Conservation (phyloP, 2,797 vertebrate species). For the Chrysocyon brachyurus region DNA sequence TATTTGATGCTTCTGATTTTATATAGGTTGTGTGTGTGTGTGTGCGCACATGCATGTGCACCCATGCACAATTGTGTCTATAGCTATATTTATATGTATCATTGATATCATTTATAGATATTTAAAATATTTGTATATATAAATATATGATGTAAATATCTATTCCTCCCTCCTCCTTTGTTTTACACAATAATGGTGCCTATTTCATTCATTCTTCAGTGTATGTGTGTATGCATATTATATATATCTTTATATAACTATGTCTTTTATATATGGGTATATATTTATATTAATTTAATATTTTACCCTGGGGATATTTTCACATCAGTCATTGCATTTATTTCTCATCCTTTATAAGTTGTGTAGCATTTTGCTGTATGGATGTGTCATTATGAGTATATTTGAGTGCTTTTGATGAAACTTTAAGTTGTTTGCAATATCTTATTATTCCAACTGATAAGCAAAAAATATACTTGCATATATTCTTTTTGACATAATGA, state of each 20-base stretch:
- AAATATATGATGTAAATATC: neutral
- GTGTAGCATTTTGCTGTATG: neutral
- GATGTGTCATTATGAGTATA: neutral
- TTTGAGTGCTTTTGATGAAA: neutral
- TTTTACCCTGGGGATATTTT: neutral
- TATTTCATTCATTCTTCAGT: neutral
- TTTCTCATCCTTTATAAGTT: neutral
- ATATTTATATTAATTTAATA: neutral
- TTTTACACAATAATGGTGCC: neutral
- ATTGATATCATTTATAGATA: neutral
- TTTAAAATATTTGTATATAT: neutral
- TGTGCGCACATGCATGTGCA: accelerated
- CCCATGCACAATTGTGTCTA: neutral
- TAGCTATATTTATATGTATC: neutral
- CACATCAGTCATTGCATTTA: neutral
- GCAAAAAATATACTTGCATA: neutral
- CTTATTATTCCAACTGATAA: neutral
- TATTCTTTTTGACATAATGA: neutral
- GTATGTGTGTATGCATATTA: neutral
- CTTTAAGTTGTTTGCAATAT: neutral
- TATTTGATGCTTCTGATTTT: neutral
- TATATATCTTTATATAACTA: neutral
- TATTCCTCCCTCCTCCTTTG: neutral
- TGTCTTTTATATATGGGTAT: neutral
- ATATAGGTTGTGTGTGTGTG: neutral